Evolutionary conservation across 2,888 invertebrate species (phyloP), one percentile per base, ranked within the genome.

Genomic region (Drosophila formosana): DNA sequence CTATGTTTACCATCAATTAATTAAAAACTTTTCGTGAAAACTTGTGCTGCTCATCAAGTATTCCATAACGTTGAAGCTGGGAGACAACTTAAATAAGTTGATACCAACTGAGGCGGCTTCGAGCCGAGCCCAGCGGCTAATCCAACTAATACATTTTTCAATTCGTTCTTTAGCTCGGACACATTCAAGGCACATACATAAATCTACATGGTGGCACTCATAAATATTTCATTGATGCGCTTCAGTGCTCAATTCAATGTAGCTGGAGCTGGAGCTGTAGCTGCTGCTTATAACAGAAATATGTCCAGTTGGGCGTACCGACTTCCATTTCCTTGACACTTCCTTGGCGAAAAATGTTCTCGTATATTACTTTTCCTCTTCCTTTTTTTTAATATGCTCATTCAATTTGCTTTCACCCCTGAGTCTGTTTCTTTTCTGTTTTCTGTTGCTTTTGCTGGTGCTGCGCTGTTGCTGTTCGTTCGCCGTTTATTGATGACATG

Each of bases 401-500:
- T 89, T 85, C 84, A 80, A 86, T 89, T 89, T 80, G 61, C 80
- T 72, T 57, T 69, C 67, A 52, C 57, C 52, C 18, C 41, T 37
- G 26, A 41, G 26, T 37, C 65, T 53, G 32, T n/a, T 37, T n/a
- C 39, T 18, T n/a, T 46, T 32, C 25, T 45, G 28, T 18, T n/a
- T 46, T 32, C 25, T 45, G 28, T 11, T 30, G 8, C 32, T 39
- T 28, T 4, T 32, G 39, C 46, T 51, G 49, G 41, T 64, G 11
- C 34, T 34, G 11, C 34, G 18, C 51, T 39, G 9, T 13, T 49
- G 34, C 46, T 51, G 49, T 45, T 66, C 55, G 55, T 66, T 58
- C 43, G 52, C 57, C 76, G 72, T 66, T 88, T 88, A 89, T 89
- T 89, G 87, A 89, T 89, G 88, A 88, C 88, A 86, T 85, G 86